phyloP scores from a whole-genome alignment of 2,888 invertebrate genomes.

The Notodonta ziczac region DNA sequence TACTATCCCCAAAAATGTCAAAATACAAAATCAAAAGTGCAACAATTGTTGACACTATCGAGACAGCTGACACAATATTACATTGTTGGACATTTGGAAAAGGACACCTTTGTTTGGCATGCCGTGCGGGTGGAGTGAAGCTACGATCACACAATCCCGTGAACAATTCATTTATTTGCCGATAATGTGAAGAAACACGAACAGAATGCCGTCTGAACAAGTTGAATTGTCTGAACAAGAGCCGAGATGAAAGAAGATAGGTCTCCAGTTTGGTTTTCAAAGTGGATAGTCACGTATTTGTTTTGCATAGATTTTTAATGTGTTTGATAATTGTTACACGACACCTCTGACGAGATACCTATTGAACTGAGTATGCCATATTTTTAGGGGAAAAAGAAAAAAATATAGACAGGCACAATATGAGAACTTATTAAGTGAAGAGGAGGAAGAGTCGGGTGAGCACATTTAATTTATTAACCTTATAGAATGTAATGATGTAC shows the following conservation, averaged over 20 bases:
- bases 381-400: no score
- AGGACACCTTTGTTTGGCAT: slow-evolving; percentile 42
- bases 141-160: background rate
- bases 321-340: no score
- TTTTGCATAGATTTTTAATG: no score
- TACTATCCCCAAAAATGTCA: background rate
- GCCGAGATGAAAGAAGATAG: background rate
- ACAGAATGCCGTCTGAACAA: background rate
- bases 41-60: background rate
- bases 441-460: no score
- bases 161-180: background rate
- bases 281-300: no score
- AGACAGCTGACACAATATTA: slow-evolving; percentile 9
- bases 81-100: slow-evolving; percentile 33
- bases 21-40: background rate
- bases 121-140: slow-evolving; percentile 17
- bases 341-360: no score
- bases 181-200: background rate
- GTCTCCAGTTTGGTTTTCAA: no score
- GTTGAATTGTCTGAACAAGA: background rate
- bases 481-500: no score
- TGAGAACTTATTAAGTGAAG: no score
- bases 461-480: no score
- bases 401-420: no score
- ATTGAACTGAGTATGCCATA: no score